A percentile compares a stretch with the other conserved stretches of the same genome.
Conservation (phyloP, 1,140 invertebrate genomes). For the Papilio helenus region DNA sequence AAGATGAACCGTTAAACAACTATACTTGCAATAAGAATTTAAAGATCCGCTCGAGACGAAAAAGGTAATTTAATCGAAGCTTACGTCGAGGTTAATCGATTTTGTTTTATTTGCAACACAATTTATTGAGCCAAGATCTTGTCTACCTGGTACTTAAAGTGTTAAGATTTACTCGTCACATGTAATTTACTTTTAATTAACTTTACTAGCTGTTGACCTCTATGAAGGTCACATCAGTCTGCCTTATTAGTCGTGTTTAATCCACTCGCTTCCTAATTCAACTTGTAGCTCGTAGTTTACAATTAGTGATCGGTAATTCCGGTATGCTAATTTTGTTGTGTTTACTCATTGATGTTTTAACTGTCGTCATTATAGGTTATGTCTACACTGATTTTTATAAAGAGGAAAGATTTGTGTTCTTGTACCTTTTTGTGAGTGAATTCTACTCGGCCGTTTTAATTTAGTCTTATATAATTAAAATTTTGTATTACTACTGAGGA, state of each 20-base stretch:
- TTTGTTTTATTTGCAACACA: not conserved
- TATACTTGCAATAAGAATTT: too few species aligned
- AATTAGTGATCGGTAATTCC: conserved; percentile 2
- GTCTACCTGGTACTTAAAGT: not conserved
- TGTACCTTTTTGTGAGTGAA: not conserved
- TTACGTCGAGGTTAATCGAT: not conserved
- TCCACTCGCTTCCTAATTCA: not conserved
- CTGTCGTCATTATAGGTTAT: not conserved
- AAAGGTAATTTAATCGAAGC: not conserved
- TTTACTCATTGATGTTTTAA: not conserved
- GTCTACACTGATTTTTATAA: not conserved
- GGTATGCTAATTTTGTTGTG: not conserved
- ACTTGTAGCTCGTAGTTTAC: not conserved
- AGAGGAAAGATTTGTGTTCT: not conserved
- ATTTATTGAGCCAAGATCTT: not conserved
- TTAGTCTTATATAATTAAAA: not conserved
- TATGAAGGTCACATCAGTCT: not conserved
- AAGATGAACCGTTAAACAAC: too few species aligned
- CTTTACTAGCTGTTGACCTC: not conserved
- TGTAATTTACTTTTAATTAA: conserved; percentile 1
- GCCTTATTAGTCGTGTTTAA: not conserved
- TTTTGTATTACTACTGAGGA: too few species aligned
- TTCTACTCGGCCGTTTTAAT: not conserved
- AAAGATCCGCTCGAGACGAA: too few species aligned
- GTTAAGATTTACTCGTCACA: not conserved